Conservation (phyloP, 2,797 vertebrate genomes). For the Naso thynnoides region DNA sequence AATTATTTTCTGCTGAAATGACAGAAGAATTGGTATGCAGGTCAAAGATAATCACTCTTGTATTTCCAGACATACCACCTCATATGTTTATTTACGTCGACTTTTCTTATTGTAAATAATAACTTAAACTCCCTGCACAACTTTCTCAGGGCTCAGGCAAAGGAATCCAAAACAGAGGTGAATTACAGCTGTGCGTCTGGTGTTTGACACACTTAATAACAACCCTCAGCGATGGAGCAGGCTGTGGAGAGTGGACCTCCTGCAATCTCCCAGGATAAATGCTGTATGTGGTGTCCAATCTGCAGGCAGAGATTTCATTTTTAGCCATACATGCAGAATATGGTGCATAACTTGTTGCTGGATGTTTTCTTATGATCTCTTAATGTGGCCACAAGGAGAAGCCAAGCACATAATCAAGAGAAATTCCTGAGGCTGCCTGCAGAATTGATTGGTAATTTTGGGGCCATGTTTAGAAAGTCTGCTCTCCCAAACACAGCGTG, state of each 20-base stretch:
- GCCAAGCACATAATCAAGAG: constrained; percentile 64
- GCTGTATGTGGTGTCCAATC: constrained; percentile 9
- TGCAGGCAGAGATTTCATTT: constrained; percentile 19
- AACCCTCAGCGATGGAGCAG: neutral
- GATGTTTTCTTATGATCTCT: constrained; percentile 46
- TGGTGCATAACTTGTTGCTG: constrained; percentile 27
- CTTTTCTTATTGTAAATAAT: neutral
- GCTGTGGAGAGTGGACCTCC: constrained; percentile 38
- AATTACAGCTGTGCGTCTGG: constrained; percentile 23
- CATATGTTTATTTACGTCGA: neutral
- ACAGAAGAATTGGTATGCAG: neutral
- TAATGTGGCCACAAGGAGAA: constrained; percentile 61
- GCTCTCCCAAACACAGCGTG: constrained; percentile 58
- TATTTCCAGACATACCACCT: neutral
- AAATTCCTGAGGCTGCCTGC: constrained; percentile 67
- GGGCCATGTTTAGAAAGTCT: constrained; percentile 62
- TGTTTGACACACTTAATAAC: constrained; percentile 55
- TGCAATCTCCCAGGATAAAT: constrained; percentile 28
- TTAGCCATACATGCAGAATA: constrained; percentile 21
- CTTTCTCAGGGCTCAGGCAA: neutral
- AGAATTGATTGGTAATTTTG: constrained; percentile 72
- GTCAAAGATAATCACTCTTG: neutral
- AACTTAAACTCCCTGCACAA: constrained; percentile 17
- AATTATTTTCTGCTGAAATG: neutral
- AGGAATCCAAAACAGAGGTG: constrained; percentile 4